phyloP scores from a whole-genome alignment of 2,113 vertebrate genomes.

The Accipiter virgatus region DNA sequence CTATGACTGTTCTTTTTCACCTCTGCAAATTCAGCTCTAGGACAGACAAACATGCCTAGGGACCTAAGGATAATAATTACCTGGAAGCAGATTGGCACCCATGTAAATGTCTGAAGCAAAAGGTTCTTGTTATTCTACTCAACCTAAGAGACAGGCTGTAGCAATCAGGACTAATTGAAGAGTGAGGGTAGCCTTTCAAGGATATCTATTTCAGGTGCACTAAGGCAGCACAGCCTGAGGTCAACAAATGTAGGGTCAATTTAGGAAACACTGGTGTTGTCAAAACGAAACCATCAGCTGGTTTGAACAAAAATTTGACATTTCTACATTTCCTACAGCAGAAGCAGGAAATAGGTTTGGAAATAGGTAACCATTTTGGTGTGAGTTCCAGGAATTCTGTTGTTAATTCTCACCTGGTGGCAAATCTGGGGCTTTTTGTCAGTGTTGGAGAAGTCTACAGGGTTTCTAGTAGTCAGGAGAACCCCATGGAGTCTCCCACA shows the following conservation, averaged over 20 bases:
- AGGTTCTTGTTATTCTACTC: neutral
- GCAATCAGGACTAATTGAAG: slow-evolving; percentile 26
- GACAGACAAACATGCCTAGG: neutral
- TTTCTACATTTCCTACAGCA: neutral
- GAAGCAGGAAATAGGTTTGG: neutral
- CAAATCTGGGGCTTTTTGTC: neutral
- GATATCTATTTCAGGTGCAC: neutral
- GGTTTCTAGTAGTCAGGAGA: neutral
- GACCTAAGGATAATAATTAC: neutral
- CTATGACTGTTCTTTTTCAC: neutral
- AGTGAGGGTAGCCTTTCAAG: neutral
- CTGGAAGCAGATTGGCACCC: neutral
- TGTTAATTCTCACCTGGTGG: neutral
- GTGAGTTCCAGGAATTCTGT: neutral
- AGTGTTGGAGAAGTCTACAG: neutral
- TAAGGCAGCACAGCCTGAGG: neutral
- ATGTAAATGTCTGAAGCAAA: slow-evolving; percentile 1
- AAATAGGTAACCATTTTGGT: neutral
- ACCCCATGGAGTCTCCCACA: neutral
- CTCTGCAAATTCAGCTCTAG: neutral
- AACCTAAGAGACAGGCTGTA: neutral
- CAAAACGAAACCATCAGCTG: neutral
- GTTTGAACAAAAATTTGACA: neutral
- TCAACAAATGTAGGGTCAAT: neutral
- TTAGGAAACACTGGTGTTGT: neutral